These are phyloP conservation scores for Drosophila ezoana DNA, from an alignment of 2,888 invertebrate species.

Conservation along the genomic window DNA sequence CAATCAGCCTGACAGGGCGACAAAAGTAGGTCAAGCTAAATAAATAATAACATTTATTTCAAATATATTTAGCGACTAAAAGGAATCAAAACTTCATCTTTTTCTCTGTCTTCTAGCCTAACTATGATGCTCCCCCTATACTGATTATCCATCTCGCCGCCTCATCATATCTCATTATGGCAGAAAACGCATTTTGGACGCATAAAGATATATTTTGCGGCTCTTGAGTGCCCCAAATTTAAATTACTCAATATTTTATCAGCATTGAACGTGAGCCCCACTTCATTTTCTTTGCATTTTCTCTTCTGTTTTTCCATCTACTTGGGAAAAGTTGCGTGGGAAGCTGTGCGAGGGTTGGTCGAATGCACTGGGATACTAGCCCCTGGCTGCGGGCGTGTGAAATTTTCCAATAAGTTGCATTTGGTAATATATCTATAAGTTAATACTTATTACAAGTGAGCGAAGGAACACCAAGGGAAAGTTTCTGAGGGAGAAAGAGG, in stretches of 20 bases:
- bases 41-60: not conserved
- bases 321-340: slow-evolving; percentile 59
- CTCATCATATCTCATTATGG: slow-evolving; percentile 47
- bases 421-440: slow-evolving; percentile 37
- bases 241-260: slow-evolving; percentile 67
- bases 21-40: slow-evolving; percentile 45
- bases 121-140: too few relatives aligned
- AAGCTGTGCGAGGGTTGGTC: slow-evolving; percentile 55
- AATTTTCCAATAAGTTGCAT: slow-evolving; percentile 73
- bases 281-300: not conserved
- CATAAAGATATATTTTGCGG: slow-evolving; percentile 31
- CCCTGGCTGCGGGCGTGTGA: slow-evolving; percentile 68
- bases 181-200: slow-evolving; percentile 25
- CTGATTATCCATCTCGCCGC: not conserved
- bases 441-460: slow-evolving; percentile 4
- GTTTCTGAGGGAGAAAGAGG: not conserved
- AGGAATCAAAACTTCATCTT: not conserved
- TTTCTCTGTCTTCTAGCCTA: not conserved
- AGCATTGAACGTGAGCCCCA: slow-evolving; percentile 28
- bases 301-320: not conserved
- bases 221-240: slow-evolving; percentile 60
- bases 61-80: too few relatives aligned
- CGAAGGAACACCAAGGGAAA: not conserved
- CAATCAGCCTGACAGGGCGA: slow-evolving; percentile 1
- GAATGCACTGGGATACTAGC: slow-evolving; percentile 18